Base-by-base conservation (phyloP, 2,113 vertebrate species). In the Collichthys lucidus region DNA sequence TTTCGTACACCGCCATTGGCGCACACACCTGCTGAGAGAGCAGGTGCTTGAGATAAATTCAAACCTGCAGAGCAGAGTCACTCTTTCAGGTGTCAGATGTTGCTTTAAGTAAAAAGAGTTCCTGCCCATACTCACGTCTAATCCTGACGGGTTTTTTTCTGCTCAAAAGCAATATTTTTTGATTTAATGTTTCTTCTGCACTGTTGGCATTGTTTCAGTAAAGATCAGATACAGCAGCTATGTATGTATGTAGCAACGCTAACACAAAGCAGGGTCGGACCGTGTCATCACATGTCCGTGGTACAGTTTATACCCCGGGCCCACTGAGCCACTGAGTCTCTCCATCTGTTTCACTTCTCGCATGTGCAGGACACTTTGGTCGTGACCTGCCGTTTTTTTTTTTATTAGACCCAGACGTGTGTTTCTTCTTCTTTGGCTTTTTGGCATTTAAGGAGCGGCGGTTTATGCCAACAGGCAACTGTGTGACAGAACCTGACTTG, bases 351-450 rank as follows among this genome's bases (percentile, higher is more conserved):
- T 77, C 75, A 79, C n/a, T 74, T 85, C 77, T 82, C 15, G 29
- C 81, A 77, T 87, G 77, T 89, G 83, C 83, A 50, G 81, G 77
- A 59, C 15, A 44, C 74, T 84, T 74, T 66, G 83, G 88, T 81
- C 80, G 49, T 85, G 86, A 87, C 91, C 88, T 73, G 49, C 71
- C 79, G 76, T 86, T 87, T 89, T 78, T 86, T 86, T 87, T 88
- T 86, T 86, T 90, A 92, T 93, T 85, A 80, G 62, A 88, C 61
- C 77, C 89, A 90, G 84, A 86, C 22, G 55, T 50, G 47, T 63
- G 73, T 80, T 82, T 79, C 63, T 69, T 52, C 74, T 57, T 52
- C 74, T 57, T 49, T 35, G 50, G 80, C 50, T 82, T 85, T 40
- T 83, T 74, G 79, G 79, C 55, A 66, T 81, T 81, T 64, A 80